Evolutionary conservation across 2,113 vertebrate species (phyloP).

Genomic region (Calidris pygmaea): DNA sequence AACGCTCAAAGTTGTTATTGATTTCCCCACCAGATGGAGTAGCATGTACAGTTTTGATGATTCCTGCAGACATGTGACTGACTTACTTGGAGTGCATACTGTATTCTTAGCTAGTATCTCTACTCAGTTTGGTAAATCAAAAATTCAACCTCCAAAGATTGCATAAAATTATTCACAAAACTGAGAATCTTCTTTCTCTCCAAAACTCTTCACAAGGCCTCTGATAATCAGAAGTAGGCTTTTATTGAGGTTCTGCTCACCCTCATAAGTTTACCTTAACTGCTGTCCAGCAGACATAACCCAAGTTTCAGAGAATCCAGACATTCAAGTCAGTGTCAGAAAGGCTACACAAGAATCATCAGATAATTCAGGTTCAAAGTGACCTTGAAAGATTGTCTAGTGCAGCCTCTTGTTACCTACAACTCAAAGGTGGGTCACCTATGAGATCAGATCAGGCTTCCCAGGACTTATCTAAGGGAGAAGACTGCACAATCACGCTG

Average conservation of each 20-base stretch:
- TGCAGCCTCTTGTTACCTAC: not conserved
- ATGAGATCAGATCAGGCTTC: not conserved
- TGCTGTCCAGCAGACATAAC: not conserved
- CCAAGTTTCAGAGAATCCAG: not conserved
- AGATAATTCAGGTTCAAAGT: not conserved
- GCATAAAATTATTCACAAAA: not conserved
- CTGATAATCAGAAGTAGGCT: not conserved
- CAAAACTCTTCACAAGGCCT: not conserved
- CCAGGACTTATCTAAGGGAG: not conserved
- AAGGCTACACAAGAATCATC: not conserved
- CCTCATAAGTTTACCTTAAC: not conserved
- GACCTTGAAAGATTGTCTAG: not conserved
- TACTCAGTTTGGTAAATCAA: not conserved
- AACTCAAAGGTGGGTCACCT: not conserved
- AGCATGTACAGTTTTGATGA: conserved; percentile 43
- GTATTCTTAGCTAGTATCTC: not conserved
- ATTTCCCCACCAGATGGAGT: conserved; percentile 66
- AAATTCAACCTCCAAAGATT: not conserved
- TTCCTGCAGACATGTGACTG: not conserved
- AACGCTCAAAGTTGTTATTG: conserved; percentile 32
- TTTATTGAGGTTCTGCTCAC: not conserved
- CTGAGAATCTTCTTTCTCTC: not conserved
- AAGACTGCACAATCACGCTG: not conserved
- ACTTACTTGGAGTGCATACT: not conserved
- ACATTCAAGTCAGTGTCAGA: not conserved